Evolutionary conservation across 2,888 invertebrate genomes (phyloP).

Genomic region (Neoitamus cyanurus): DNA sequence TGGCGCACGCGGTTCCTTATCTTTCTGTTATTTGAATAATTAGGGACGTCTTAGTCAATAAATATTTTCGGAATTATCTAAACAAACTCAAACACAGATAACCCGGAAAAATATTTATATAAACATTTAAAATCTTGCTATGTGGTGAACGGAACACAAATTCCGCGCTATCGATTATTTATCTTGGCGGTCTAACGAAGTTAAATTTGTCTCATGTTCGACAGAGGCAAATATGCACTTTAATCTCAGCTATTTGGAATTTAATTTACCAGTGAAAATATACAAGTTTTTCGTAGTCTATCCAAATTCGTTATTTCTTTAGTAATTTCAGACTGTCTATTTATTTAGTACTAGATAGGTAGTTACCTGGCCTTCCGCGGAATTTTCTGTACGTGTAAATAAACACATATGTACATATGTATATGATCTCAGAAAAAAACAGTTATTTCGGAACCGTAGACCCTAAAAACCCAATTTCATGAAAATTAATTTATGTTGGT

Average conservation of each 20-base stretch:
- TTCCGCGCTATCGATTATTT: not conserved
- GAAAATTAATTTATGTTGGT: too few relatives aligned
- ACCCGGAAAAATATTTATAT: not conserved
- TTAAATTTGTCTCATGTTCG: not conserved
- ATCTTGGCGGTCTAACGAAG: not conserved
- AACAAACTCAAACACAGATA: not conserved
- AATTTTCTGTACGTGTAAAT: too few relatives aligned
- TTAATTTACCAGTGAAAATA: too few relatives aligned
- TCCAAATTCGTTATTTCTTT: too few relatives aligned
- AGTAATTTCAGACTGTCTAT: too few relatives aligned
- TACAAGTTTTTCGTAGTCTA: too few relatives aligned
- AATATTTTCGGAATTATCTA: not conserved
- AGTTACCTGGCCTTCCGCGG: too few relatives aligned
- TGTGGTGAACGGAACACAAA: not conserved
- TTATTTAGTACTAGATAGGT: too few relatives aligned
- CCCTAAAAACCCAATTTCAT: too few relatives aligned
- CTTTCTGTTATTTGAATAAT: not conserved
- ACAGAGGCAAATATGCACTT: not conserved
- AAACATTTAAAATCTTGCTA: not conserved
- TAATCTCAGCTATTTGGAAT: not conserved
- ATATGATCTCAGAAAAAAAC: too few relatives aligned
- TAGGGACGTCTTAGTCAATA: not conserved
- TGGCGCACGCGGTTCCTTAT: not conserved
- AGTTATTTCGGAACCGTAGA: too few relatives aligned
- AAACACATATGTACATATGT: too few relatives aligned